Base-by-base conservation (phyloP, 2,888 invertebrate species). In the Pseudanteris insignis region DNA sequence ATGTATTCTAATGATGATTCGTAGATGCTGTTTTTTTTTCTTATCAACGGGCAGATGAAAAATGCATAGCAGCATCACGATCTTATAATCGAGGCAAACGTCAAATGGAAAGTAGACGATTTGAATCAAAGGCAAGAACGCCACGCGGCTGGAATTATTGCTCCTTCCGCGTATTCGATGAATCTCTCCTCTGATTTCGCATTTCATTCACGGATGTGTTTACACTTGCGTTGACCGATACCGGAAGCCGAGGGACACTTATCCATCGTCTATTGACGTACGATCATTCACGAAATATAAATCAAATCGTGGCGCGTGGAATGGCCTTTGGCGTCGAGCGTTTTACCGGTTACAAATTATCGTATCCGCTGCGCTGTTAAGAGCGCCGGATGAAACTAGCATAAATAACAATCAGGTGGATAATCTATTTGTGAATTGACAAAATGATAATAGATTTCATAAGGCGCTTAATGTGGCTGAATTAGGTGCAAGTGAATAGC, bases 371-470 rank as follows among this genome's bases (percentile, higher is more conserved):
- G 6, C 5, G 15, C 14, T 47, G 6, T 50, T 8, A 8, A 30
- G 37, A 38, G 21, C 48, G 38, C 58, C 58, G 58, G 58, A 58
- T 57, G 48, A 48, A 43, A 37, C 40, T 41, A 26, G 24, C 50
- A 50, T 50, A 58, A 58, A 58, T 58, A 50, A 48, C 26, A 48
- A 34, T 48, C 41, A 57, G 43, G 36, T 48, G 41, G 48, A 41
- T 48, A 43, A 48, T 36, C 43, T 13, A 30, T 48, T 57, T 29
- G 53, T 12, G 8, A 15, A 25, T 33, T 29, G 54, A 57, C 47
- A 36, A 47, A 57, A 46, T 46, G 34, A 46, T 40, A 40, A 46
- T 26, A 29, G 40, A 18, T 37, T 44, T 44, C 10, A 18, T 41
- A 6, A 37, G 36, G 53, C 32, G 37, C 44, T 33, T 26, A 37